Evolutionary conservation across 2,113 vertebrate genomes (phyloP), one percentile per base, ranked within the genome.

Genomic region (Carassius auratus): DNA sequence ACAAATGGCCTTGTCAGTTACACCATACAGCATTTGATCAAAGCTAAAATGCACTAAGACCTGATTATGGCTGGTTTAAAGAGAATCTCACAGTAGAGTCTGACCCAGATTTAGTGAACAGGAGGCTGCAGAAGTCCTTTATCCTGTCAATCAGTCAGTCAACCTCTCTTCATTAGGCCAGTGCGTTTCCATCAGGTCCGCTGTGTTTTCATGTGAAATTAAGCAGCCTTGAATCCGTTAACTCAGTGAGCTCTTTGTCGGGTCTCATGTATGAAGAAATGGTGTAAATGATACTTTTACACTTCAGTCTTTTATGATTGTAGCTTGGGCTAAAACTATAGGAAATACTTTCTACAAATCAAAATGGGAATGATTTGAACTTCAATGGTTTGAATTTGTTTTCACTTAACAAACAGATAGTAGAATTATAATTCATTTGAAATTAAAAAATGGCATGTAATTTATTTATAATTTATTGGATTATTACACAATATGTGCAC

Each of bases 51-150:
- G 77, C 79, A 81, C 62, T 26, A n/a, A 52, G 80, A 71, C 62
- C 45, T 82, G 80, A 69, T 82, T 69, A 55, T n/a, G 48, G 45
- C 64, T 50, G 15, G 61, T 82, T 82, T 82, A 69, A 69, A 82
- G 80, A 62, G 45, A 85, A 21, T 83, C 73, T 69, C 69, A 61
- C 73, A 87, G 42, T 14, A 57, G 33, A 19, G 15, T 14, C 84
- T 73, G 84, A 69, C 76, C 76, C 36, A 80, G 48, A 21, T 73
- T 61, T 57, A 59, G 26, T 1, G 5, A 71, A 14, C 5, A 33
- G 5, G 76, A 73, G 52, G 30, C 66, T 77, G 8, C n/a, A 64
- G 59, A 68, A 76, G 71, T 42, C 62, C 45, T 78, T 85, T 42
- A 78, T 69, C n/a, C 62, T 12, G 14, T 78, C 59, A 68, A 50